Base-by-base conservation (phyloP, 1,140 invertebrate species). In the Diabrotica undecimpunctata region DNA sequence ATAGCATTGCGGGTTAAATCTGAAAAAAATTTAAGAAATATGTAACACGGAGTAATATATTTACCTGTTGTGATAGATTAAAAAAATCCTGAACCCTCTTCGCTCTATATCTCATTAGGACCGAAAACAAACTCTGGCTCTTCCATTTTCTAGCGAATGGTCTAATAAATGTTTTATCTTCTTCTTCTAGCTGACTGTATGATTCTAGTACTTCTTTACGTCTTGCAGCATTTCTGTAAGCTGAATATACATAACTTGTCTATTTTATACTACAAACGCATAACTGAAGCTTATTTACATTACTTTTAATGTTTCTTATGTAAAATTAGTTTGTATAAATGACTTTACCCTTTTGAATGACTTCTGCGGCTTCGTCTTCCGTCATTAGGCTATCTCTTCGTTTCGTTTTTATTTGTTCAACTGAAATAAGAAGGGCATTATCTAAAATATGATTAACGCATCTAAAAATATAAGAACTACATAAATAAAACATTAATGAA, bases 51-150 rank as follows among this genome's bases (percentile, higher is more conserved):
- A 5, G 6, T 46, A 38, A 59, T 8, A 38, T 53, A 38, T 6
- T 67, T 77, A 92, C 91, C 85, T 93, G 91, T 76, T 93, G 90
- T 54, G 87, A 90, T 67, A 93, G 88, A 77, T 93, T 90, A 64
- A 92, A 89, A 13, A 93, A 82, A 72, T 93, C 90, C 79, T 92
- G 89, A 77, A 88, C 88, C 54, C 86, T 86, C 39, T 87, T 86
- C 64, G 90, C 89, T 71, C 91, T 84, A 79, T 94, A 93, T 61
- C 88, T 85, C 69, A 93, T 79, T 58, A 94, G 81, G 66, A 93
- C 88, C 84, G 93, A 90, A 79, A 92, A 94, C 53, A 94, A 84
- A 56, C 88, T 88, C 74, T 88, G 87, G 69, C 84, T 85, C 73
- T 88, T 90, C 92, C 92, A 94, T 78, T 88, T 91, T 72, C 84